Evolutionary conservation across 23 tunicate species (phyloP).

Genomic region (Halocynthia aurantium): DNA sequence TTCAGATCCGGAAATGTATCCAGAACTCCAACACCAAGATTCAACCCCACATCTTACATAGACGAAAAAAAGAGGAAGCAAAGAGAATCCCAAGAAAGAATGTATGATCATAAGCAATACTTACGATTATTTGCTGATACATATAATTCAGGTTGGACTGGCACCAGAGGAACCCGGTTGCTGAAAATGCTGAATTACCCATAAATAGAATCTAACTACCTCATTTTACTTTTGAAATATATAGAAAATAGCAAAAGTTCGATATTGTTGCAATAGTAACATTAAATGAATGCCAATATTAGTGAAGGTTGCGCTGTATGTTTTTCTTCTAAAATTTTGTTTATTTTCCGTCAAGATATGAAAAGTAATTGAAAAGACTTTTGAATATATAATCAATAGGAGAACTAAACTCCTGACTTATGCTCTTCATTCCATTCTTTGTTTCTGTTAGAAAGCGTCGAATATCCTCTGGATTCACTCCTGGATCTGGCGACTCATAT

Average conservation of each 20-base stretch:
- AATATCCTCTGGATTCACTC: slow-evolving; percentile 40
- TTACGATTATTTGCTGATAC: neutral
- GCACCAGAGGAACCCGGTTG: neutral
- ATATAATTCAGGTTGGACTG: neutral
- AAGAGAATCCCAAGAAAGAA: slow-evolving; percentile 61
- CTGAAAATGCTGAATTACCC: neutral
- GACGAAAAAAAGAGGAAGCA: slow-evolving; percentile 68
- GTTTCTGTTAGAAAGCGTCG: slow-evolving; percentile 40
- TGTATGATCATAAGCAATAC: slow-evolving; percentile 27
- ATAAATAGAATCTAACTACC: neutral
- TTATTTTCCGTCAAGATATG: neutral
- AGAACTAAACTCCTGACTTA: neutral
- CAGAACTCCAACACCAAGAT: slow-evolving; percentile 83
- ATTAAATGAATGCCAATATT: no score
- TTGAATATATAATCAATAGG: no score
- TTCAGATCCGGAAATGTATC: slow-evolving; percentile 35
- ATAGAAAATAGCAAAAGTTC: no score
- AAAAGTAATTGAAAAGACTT: no score
- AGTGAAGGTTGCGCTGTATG: no score
- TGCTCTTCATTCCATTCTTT: neutral
- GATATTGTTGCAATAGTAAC: no score
- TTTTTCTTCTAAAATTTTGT: neutral
- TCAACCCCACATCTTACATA: slow-evolving; percentile 75
- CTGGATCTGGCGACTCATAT: slow-evolving; percentile 40
- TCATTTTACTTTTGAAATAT: no score